Evolutionary conservation across 2,888 invertebrate species (phyloP).

Genomic region (Ditula angustiorana): DNA sequence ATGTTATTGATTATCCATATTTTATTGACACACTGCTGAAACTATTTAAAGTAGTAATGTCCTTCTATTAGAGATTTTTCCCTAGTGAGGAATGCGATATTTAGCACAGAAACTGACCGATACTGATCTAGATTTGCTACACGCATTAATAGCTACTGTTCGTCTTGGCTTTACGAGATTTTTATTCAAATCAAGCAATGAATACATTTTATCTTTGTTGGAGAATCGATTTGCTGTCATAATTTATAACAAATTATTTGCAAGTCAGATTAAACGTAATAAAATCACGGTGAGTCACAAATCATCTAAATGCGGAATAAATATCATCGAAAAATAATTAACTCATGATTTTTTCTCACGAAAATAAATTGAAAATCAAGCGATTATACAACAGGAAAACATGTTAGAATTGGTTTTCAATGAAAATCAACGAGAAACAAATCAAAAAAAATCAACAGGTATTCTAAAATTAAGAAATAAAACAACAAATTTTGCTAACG

Average conservation of each 20-base stretch:
- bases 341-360: too few species aligned
- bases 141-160: constrained; percentile 32
- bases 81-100: constrained; percentile 17
- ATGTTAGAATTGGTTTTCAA: too few species aligned
- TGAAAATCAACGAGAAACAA: too few species aligned
- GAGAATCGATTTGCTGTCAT: constrained; percentile 27
- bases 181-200: constrained; percentile 37
- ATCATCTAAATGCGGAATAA: not conserved
- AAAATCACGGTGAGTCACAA: constrained; percentile 11
- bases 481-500: too few species aligned
- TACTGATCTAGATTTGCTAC: constrained; percentile 30
- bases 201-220: constrained; percentile 33
- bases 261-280: constrained; percentile 3
- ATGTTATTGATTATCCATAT: not conserved
- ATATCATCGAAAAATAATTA: too few species aligned
- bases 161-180: constrained; percentile 27
- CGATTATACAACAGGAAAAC: too few species aligned
- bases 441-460: too few species aligned
- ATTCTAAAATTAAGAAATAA: too few species aligned
- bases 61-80: not conserved
- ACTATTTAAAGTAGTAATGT: not conserved
- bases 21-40: not conserved
- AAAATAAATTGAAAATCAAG: too few species aligned
- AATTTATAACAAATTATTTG: constrained; percentile 25
- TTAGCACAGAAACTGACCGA: constrained; percentile 21